These are phyloP conservation scores for Scotopteryx bipunctaria DNA, from an alignment of 2,888 invertebrate species.

Conservation along the genomic window DNA sequence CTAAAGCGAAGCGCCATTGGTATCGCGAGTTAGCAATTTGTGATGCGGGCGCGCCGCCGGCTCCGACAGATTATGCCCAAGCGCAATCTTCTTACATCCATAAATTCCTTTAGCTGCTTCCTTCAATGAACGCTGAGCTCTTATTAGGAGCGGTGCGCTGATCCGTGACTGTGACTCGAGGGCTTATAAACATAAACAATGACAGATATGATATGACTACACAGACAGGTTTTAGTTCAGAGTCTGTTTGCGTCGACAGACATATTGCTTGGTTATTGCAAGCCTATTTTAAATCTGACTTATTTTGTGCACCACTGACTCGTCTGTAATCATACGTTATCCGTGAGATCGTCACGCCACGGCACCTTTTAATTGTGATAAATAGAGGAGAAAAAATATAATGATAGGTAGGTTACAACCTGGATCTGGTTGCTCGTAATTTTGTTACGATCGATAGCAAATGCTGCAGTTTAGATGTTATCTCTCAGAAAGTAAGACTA, in stretches of 20 bases:
- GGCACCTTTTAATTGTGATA: constrained; percentile 14
- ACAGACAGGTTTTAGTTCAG: constrained; percentile 28
- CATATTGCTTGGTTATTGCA: constrained; percentile 9
- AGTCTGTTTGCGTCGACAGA: constrained; percentile 7
- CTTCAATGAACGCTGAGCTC: constrained; percentile 56
- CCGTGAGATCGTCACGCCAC: constrained; percentile 22
- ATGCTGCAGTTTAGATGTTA: constrained; percentile 28
- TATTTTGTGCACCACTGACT: constrained; percentile 8
- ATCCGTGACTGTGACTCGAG: constrained; percentile 51
- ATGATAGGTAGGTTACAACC: too few species aligned
- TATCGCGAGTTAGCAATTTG: constrained; percentile 68
- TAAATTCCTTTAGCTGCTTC: constrained; percentile 67
- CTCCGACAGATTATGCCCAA: constrained; percentile 55
- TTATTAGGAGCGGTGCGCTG: constrained; percentile 53
- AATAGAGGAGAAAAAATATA: constrained; percentile 13
- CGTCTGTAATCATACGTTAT: constrained; percentile 17
- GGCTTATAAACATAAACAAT: constrained; percentile 57
- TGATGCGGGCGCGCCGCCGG: constrained; percentile 48
- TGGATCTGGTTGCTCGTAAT: constrained; percentile 13
- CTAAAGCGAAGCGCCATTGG: constrained; percentile 55
- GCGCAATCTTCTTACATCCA: constrained; percentile 69
- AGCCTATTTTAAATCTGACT: constrained; percentile 5
- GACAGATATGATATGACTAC: constrained; percentile 38
- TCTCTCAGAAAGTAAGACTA: constrained; percentile 31
- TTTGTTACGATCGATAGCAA: constrained; percentile 32